phyloP scores from a whole-genome alignment of 2,888 invertebrate species.

The Rhaphigaster nebulosa region DNA sequence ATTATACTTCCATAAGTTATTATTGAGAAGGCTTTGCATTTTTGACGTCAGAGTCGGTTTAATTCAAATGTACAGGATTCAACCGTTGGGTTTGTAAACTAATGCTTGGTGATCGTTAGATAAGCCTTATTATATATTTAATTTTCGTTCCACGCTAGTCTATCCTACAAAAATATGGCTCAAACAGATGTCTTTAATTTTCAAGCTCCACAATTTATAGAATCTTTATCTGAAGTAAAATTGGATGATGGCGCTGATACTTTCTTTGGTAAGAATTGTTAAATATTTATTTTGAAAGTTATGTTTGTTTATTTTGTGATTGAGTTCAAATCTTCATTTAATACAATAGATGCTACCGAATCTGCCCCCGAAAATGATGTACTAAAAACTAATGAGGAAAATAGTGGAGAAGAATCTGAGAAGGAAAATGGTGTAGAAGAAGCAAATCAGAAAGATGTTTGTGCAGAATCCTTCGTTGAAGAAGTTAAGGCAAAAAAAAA shows the following conservation, averaged over 20 bases:
- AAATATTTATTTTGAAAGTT: background rate
- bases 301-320: background rate
- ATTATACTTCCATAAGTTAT: background rate
- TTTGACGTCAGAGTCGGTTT: conserved; percentile 22
- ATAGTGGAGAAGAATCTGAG: background rate
- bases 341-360: background rate
- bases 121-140: background rate
- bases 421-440: background rate
- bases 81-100: background rate
- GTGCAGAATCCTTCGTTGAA: background rate
- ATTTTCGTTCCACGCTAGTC: background rate
- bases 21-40: conserved; percentile 5
- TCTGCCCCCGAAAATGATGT: background rate
- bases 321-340: background rate
- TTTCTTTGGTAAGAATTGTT: conserved; percentile 35
- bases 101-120: background rate
- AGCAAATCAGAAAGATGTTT: background rate
- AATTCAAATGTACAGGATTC: background rate
- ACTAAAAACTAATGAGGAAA: background rate
- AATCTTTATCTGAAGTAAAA: conserved; percentile 40
- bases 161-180: background rate
- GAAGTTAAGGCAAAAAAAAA: background rate
- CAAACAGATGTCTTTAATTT: conserved; percentile 34
- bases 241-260: conserved; percentile 52
- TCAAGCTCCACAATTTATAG: conserved; percentile 45